These are phyloP conservation scores for Leucoptera coffeella DNA, from an alignment of 2,888 invertebrate genomes.

Conservation along the genomic window DNA sequence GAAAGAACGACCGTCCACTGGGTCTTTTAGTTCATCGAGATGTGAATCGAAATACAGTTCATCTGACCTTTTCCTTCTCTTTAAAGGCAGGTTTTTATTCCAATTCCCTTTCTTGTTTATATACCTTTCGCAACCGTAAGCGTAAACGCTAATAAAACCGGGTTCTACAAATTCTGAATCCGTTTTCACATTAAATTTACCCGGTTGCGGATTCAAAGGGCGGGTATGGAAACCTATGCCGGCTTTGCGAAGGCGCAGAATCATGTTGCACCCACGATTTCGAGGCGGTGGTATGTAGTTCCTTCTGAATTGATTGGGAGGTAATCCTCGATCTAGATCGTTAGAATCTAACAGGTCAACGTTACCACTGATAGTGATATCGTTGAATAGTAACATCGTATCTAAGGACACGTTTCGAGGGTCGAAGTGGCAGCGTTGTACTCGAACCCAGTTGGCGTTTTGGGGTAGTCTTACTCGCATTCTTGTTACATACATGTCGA, in stretches of 20 bases:
- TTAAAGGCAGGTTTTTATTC: constrained; percentile 28
- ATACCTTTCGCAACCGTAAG: constrained; percentile 69
- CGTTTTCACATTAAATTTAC: constrained; percentile 68
- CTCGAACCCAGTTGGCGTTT: constrained; percentile 61
- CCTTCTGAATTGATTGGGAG: constrained; percentile 19
- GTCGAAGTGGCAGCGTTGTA: constrained; percentile 72
- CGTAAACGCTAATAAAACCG: constrained; percentile 79
- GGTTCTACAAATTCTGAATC: constrained; percentile 82
- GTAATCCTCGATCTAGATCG: constrained; percentile 25
- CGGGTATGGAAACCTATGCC: constrained; percentile 74
- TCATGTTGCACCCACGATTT: constrained; percentile 68
- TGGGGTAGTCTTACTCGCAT: constrained; percentile 64
- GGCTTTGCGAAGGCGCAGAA: constrained; percentile 65
- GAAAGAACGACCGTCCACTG: constrained; percentile 16
- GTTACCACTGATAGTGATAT: constrained; percentile 71
- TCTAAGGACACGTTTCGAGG: constrained; percentile 68
- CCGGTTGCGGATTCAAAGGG: constrained; percentile 61
- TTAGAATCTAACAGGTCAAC: constrained; percentile 55
- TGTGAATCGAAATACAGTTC: constrained; percentile 32
- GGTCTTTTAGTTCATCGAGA: constrained; percentile 14
- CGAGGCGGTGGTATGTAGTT: constrained; percentile 27
- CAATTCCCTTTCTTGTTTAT: constrained; percentile 33
- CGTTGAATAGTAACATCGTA: constrained; percentile 71
- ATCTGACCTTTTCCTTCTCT: constrained; percentile 25
- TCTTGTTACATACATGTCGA: constrained; percentile 64